Evolutionary conservation across 2,797 vertebrate species (phyloP).

Genomic region (Bovichtus variegatus): DNA sequence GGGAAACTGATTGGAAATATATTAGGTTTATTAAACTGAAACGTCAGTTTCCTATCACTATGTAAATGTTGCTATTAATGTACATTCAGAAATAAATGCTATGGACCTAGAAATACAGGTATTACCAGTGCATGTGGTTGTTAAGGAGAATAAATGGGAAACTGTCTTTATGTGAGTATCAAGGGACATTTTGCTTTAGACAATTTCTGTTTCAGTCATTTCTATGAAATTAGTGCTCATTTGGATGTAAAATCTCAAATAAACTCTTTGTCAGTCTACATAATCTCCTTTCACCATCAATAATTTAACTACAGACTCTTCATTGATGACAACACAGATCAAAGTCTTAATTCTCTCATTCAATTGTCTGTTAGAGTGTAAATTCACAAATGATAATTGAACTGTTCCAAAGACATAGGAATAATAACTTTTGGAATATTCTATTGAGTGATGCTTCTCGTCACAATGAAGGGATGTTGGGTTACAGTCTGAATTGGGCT

Average conservation of each 20-base stretch:
- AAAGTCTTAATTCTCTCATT: not conserved
- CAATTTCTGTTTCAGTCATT: not conserved
- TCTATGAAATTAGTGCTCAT: not conserved
- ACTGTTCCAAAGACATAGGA: not conserved
- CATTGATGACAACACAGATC: constrained; percentile 6
- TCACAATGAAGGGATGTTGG: not conserved
- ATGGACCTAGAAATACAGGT: not conserved
- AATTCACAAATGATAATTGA: constrained; percentile 11
- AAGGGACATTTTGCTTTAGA: not conserved
- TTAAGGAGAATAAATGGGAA: not conserved
- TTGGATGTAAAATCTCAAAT: constrained; percentile 18
- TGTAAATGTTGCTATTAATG: not conserved
- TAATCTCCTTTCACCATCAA: not conserved
- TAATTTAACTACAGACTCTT: not conserved
- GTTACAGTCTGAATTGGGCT: not conserved
- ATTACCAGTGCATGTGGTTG: not conserved
- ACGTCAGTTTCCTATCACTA: not conserved
- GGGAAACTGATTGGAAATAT: not conserved
- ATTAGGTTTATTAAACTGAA: not conserved
- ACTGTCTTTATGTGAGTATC: not conserved
- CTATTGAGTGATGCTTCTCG: not conserved
- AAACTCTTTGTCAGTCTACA: not conserved
- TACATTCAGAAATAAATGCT: constrained; percentile 2
- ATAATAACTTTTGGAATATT: constrained; percentile 7
- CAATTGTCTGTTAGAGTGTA: not conserved